phyloP scores from a whole-genome alignment of 2,888 invertebrate genomes.

The Hypsopygia costalis region DNA sequence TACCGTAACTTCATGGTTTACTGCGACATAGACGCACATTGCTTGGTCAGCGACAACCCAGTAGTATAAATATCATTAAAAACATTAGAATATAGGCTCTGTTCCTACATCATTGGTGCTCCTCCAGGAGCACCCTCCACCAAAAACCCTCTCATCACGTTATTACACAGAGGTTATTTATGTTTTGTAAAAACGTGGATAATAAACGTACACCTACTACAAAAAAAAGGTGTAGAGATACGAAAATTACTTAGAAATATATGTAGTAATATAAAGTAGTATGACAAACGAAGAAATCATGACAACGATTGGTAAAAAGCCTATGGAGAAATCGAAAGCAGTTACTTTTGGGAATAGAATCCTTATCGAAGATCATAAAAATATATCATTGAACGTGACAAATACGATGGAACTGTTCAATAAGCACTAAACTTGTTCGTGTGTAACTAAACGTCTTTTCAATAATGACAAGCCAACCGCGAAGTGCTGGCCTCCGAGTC shows the following conservation, averaged over 20 bases:
- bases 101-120: too few species aligned
- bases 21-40: too few species aligned
- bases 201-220: too few species aligned
- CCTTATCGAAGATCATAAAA: slow-evolving; percentile 9
- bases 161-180: too few species aligned
- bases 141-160: too few species aligned
- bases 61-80: too few species aligned
- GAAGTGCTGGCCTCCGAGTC: slow-evolving; percentile 42
- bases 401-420: slow-evolving; percentile 27
- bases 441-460: slow-evolving; percentile 54
- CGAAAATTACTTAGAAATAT: background rate
- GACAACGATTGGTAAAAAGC: background rate
- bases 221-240: background rate
- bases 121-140: too few species aligned
- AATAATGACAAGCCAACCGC: slow-evolving; percentile 45
- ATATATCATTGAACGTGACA: slow-evolving; percentile 29
- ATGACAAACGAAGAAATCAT: background rate
- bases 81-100: too few species aligned
- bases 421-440: slow-evolving; percentile 38
- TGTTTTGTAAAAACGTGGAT: too few species aligned
- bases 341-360: background rate
- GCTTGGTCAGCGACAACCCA: too few species aligned
- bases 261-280: background rate
- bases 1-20: too few species aligned
- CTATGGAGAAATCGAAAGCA: slow-evolving; percentile 15